Base-by-base conservation (phyloP, 1,140 invertebrate species). In the Psix sp. region DNA sequence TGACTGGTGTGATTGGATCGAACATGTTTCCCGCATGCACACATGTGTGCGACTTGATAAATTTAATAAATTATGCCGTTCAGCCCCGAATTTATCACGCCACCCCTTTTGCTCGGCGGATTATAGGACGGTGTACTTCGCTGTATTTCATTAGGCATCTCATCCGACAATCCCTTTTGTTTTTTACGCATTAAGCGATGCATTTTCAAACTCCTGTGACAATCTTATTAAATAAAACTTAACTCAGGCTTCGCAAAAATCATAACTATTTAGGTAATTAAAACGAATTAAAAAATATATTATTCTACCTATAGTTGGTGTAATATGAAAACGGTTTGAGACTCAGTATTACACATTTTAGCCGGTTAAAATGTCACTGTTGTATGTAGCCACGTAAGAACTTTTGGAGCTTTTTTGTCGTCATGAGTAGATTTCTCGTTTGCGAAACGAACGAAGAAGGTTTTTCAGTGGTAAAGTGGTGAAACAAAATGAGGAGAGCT, bases 31-130 rank as follows among this genome's bases (percentile, higher is more conserved):
- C 36, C 52, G 46, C 46, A 15, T 24, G 45, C 63, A 49, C 63
- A 49, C 48, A 66, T 66, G 38, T 70, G 66, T 46, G 63, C 68
- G 71, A 72, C 77, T 77, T 81, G 80, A 82, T 83, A 78, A 80
- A 82, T 82, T 80, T 80, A 79, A 82, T 83, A 83, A 82, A 83
- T 83, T 82, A 83, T 79, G 70, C 75, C 75, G 66, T 70, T 78
- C 80, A 76, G 78, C 75, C 78, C 75, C 75, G 70, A 79, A 83
- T 82, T 82, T 82, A 84, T 82, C 82, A 82, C 80, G 75, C 73
- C 48, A 60, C 78, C 79, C 77, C 65, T 68, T 68, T 52, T 63
- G 21, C 62, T 57, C 56, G 52, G 26, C 63, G 60, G 66, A 67
- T 74, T 68, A 74, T 60, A 60, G 71, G 57, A 67, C 39, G 52